Percentiles rank a stretch among this genome's conserved stretches.
phyloP scores from a whole-genome alignment of 2,113 vertebrate species.

The Fregata magnificens region DNA sequence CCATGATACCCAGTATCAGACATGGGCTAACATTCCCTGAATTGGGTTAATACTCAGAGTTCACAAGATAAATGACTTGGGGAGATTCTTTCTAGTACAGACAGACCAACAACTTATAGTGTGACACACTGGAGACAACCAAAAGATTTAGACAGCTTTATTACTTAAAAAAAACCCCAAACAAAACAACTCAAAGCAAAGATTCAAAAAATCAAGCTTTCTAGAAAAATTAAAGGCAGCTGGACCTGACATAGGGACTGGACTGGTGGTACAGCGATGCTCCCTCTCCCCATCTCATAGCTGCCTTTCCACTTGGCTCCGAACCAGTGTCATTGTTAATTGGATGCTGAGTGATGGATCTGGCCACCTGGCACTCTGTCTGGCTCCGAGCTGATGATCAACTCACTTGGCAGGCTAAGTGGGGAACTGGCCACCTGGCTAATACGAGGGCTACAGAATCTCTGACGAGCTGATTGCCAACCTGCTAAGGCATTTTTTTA shows the following conservation, averaged over 20 bases:
- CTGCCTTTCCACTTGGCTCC: background rate
- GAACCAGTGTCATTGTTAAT: conserved; percentile 15
- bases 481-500: background rate
- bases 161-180: background rate
- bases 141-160: background rate
- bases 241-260: background rate
- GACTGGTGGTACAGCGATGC: background rate
- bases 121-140: background rate
- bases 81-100: background rate
- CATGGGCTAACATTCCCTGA: background rate
- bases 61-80: background rate
- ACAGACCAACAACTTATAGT: background rate
- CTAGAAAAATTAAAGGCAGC: background rate
- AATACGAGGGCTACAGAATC: background rate
- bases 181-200: background rate
- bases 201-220: background rate
- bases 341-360: conserved; percentile 30
- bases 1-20: background rate
- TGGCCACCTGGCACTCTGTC: conserved; percentile 67
- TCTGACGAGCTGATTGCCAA: background rate
- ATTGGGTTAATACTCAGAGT: background rate
- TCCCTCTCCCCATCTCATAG: background rate
- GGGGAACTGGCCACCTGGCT: conserved; percentile 65
- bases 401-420: conserved; percentile 22
- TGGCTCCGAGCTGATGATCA: conserved; percentile 17